Conservation (phyloP, 2,888 invertebrate species). For the Petrophora chlorosata region DNA sequence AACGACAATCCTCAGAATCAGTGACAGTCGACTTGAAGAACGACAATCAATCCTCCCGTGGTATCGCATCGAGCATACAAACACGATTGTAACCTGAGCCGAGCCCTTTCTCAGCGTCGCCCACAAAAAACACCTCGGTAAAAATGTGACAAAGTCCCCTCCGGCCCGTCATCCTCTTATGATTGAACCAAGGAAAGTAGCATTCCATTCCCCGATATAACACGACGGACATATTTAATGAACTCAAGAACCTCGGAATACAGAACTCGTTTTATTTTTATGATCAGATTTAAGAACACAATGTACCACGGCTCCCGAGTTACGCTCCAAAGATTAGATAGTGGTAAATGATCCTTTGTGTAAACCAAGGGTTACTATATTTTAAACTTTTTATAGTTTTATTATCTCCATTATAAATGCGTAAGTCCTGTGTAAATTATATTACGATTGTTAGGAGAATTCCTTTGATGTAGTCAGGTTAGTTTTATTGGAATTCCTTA, state of each 20-base stretch:
- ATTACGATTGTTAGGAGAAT: slow-evolving; percentile 24
- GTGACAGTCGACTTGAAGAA: slow-evolving; percentile 21
- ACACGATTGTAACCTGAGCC: slow-evolving; percentile 43
- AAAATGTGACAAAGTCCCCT: slow-evolving; percentile 58
- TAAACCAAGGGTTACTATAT: slow-evolving; percentile 40
- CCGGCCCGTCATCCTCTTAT: slow-evolving; percentile 62
- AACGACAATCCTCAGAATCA: slow-evolving; percentile 19
- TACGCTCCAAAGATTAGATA: slow-evolving; percentile 65
- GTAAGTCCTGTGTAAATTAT: slow-evolving; percentile 28
- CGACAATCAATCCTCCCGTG: slow-evolving; percentile 29
- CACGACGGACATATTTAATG: slow-evolving; percentile 44
- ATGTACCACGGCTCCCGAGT: slow-evolving; percentile 58
- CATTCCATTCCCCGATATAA: slow-evolving; percentile 63
- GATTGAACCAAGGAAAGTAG: slow-evolving; percentile 62
- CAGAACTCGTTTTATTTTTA: slow-evolving; percentile 61
- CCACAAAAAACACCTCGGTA: slow-evolving; percentile 41
- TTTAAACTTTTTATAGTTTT: slow-evolving; percentile 30
- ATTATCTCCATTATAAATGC: slow-evolving; percentile 32
- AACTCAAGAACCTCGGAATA: slow-evolving; percentile 42
- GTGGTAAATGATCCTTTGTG: slow-evolving; percentile 62
- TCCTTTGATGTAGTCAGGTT: slow-evolving; percentile 22
- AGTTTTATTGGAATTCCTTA: slow-evolving; percentile 26
- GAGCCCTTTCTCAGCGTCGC: slow-evolving; percentile 39
- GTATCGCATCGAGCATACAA: slow-evolving; percentile 38
- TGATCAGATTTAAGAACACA: slow-evolving; percentile 62